A percentile compares a stretch with the other conserved stretches of the same genome.
These are phyloP conservation scores for Sphyrna mokarran DNA, from an alignment of 2,113 vertebrate genomes.

Conservation along the genomic window DNA sequence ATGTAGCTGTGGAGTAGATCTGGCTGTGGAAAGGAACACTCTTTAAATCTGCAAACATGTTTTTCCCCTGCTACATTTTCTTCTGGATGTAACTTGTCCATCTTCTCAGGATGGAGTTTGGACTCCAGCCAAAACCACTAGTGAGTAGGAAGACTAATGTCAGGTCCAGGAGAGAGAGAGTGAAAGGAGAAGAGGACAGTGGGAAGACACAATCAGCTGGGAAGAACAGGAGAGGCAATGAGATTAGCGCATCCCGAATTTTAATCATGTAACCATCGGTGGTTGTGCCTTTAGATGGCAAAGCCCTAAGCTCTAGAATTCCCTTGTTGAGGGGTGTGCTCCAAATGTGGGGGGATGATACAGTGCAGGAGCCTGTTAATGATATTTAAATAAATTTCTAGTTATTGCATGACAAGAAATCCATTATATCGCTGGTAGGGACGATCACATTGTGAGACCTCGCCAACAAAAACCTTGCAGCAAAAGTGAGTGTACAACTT, in stretches of 20 bases:
- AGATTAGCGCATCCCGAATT: background rate
- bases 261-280: background rate
- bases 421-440: no score
- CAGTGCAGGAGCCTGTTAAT: no score
- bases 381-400: no score
- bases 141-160: background rate
- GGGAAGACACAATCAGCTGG: background rate
- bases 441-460: no score
- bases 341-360: no score
- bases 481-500: no score
- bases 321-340: no score
- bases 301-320: background rate
- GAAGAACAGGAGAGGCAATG: rapidly evolving
- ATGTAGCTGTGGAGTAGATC: slow-evolving; percentile 9
- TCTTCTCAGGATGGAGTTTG: background rate
- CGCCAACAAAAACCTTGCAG: no score
- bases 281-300: background rate
- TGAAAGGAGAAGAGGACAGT: background rate
- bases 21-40: slow-evolving; percentile 3
- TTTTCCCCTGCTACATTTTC: background rate
- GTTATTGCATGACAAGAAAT: no score
- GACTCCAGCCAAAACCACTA: background rate
- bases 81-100: background rate
- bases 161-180: background rate
- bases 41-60: slow-evolving; percentile 11